Percentiles rank a stretch among this genome's conserved stretches.
phyloP scores from a whole-genome alignment of 2,888 invertebrate genomes.

The Mallateleia sp. region DNA sequence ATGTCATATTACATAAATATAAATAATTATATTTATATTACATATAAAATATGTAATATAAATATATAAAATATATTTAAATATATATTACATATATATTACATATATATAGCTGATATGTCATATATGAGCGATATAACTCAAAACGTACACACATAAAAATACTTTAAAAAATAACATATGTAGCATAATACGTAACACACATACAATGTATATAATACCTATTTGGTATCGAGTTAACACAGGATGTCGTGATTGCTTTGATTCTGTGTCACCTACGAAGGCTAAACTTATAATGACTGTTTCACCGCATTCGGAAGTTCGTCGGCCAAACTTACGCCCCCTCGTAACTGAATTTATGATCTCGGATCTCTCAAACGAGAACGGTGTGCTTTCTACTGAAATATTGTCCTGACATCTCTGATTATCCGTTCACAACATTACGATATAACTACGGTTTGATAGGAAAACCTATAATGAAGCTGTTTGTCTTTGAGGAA shows the following conservation, averaged over 20 bases:
- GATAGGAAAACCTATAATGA: constrained; percentile 48
- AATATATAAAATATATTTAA: too few species aligned
- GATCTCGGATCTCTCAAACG: constrained; percentile 44
- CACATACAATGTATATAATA: too few species aligned
- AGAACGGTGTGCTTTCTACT: constrained; percentile 34
- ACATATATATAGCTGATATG: too few species aligned
- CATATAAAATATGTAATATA: too few species aligned
- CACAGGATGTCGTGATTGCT: constrained; percentile 76
- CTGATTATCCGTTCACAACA: constrained; percentile 29
- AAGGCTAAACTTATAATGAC: constrained; percentile 78
- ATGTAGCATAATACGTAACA: too few species aligned
- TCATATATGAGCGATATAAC: too few species aligned
- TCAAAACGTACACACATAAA: too few species aligned
- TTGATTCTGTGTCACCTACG: constrained; percentile 75
- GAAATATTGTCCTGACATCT: constrained; percentile 49
- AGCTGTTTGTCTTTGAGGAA: constrained; percentile 47
- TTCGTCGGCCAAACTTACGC: constrained; percentile 62
- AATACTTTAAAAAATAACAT: too few species aligned
- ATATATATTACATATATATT: too few species aligned
- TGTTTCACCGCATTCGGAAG: constrained; percentile 65
- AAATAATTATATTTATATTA: too few species aligned
- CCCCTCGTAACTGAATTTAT: constrained; percentile 72
- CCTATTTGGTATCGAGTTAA: constrained; percentile 71
- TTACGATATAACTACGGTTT: constrained; percentile 16
- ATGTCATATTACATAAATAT: too few species aligned